Conservation (phyloP, 2,113 vertebrate genomes). For the Axis porcinus region DNA sequence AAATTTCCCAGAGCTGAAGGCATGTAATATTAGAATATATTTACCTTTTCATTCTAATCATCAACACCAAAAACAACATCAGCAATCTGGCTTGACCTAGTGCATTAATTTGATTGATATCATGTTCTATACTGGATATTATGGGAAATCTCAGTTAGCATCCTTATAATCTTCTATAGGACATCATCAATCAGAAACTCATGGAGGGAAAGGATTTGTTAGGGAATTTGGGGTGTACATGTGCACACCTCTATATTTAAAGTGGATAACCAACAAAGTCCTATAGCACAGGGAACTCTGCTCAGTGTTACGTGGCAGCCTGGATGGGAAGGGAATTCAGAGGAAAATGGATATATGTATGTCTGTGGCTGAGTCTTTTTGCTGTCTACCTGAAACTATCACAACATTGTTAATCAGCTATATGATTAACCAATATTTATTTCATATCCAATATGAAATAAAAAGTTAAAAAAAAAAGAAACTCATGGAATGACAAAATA, state of each 20-base stretch:
- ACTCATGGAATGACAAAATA: neutral
- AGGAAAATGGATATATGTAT: neutral
- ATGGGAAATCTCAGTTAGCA: neutral
- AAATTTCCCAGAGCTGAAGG: neutral
- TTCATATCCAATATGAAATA: neutral
- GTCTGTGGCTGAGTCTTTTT: neutral
- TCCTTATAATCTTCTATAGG: neutral
- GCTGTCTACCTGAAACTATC: neutral
- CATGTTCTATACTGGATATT: neutral
- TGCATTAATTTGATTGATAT: neutral
- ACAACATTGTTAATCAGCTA: neutral
- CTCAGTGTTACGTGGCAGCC: neutral
- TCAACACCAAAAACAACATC: neutral
- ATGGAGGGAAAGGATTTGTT: neutral
- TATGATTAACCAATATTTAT: neutral
- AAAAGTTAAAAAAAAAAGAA: neutral
- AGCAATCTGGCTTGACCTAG: neutral
- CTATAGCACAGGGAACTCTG: neutral
- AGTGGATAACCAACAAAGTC: neutral
- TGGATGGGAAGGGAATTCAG: neutral
- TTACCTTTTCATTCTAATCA: neutral
- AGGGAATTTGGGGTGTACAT: neutral
- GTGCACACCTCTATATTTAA: neutral
- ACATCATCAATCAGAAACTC: neutral
- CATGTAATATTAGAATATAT: neutral